Base-by-base conservation (phyloP, 37 sponge, comb jelly and placozoan genomes). In the Mnemiopsis leidyi region DNA sequence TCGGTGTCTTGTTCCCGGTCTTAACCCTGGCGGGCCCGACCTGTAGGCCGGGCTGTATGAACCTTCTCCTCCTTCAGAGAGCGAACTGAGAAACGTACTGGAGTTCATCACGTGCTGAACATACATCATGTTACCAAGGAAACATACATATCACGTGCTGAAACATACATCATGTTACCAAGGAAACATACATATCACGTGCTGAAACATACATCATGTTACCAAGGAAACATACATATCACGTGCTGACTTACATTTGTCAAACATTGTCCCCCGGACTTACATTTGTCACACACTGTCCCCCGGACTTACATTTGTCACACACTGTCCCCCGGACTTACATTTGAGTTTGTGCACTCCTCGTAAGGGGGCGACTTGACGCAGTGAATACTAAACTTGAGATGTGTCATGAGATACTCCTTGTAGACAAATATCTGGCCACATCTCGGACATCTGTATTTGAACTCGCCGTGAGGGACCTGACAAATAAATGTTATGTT, bases 351-450 rank as follows among this genome's bases (percentile, higher is more conserved):
- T 34, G 36, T 5, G 5, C 21, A 32, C 29, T 79, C 82, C 7
- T 79, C 82, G 82, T 79, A 35, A 25, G n/a, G 2, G 28, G 73
- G 73, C 2, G 73, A 28, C 21, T 79, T 79, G 21, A 79, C 82
- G 37, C 82, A 79, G 82, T 79, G 35, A 23, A 79, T 79, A 29
- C 82, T 79, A 23, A 79, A 79, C 82, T 79, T 79, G 37, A 35
- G 82, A 36, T 79, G 82, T 1, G 82, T 79, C 82, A 79, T 79
- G 37, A 79, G 37, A 36, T 79, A 79, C 82, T 79, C 82, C 82
- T 79, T 79, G 36, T 79, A 79, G 23, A 79, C 82, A 29, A 79
- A 79, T 32, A 79, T 79, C 37, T 32, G 35, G 13, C 82, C 82
- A 33, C 82, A 79, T 33, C 82, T 23, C 37, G 82, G 82, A 35